These are phyloP conservation scores for Panagrolaimus sp. DNA, from an alignment of 1,140 invertebrate genomes.

Conservation along the genomic window DNA sequence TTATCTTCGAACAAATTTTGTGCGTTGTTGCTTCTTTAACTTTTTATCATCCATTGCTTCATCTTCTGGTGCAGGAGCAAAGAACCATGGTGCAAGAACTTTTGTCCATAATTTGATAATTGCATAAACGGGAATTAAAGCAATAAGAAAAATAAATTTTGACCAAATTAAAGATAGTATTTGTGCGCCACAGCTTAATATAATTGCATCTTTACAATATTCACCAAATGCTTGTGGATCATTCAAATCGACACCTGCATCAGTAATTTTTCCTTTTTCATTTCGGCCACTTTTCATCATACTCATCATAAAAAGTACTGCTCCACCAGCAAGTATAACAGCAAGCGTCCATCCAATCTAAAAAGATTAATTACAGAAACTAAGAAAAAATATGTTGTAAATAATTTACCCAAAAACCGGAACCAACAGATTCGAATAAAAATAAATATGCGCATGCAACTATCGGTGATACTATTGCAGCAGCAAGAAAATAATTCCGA, in stretches of 20 bases:
- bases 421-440: slow-evolving; percentile 23
- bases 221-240: slow-evolving; percentile 52
- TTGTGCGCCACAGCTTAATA: slow-evolving; percentile 43
- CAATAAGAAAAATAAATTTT: slow-evolving; percentile 43
- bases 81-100: slow-evolving; percentile 50
- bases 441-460: slow-evolving; percentile 29
- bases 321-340: slow-evolving; percentile 21
- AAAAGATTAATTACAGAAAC: slow-evolving; percentile 9
- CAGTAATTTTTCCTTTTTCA: slow-evolving; percentile 50
- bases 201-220: slow-evolving; percentile 54
- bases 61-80: slow-evolving; percentile 35
- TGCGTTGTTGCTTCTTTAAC: not conserved
- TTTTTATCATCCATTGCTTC: slow-evolving; percentile 39
- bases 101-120: slow-evolving; percentile 48
- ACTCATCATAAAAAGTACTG: slow-evolving; percentile 35
- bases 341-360: slow-evolving; percentile 4
- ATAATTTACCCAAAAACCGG: slow-evolving; percentile 26
- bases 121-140: slow-evolving; percentile 40
- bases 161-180: slow-evolving; percentile 39
- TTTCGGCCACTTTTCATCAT: slow-evolving; percentile 31
- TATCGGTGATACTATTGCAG: slow-evolving; percentile 20
- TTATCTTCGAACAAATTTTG: not conserved
- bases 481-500: slow-evolving; percentile 33
- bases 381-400: slow-evolving; percentile 16
- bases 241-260: slow-evolving; percentile 54